A percentile compares a stretch with the other conserved stretches of the same genome.
Evolutionary conservation across 2,113 vertebrate genomes (phyloP).

Genomic region (Cyanoliseus patagonus): DNA sequence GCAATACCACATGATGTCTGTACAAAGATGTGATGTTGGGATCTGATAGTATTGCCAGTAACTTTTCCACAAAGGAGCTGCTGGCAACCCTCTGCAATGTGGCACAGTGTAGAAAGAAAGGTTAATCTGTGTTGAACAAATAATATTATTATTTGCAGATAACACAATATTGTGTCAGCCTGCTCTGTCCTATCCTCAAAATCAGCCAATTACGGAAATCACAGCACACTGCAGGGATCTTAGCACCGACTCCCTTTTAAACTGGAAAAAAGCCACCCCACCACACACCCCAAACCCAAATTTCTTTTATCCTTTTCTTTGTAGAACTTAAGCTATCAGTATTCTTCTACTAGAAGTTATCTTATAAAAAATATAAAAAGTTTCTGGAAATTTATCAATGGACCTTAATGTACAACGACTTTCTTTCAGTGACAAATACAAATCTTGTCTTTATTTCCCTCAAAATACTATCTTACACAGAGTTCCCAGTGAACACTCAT

Average conservation of each 20-base stretch:
- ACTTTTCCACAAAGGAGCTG: neutral
- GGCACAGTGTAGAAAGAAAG: neutral
- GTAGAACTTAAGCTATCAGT: neutral
- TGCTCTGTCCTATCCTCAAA: neutral
- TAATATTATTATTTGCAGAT: neutral
- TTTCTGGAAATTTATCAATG: neutral
- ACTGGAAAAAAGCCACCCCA: neutral
- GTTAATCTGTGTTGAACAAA: neutral
- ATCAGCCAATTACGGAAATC: neutral
- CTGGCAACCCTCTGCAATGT: neutral
- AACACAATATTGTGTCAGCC: neutral
- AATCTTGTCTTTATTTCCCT: neutral
- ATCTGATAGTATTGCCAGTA: neutral
- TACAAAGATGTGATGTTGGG: neutral
- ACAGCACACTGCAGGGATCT: neutral
- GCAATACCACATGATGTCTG: neutral
- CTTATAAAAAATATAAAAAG: neutral
- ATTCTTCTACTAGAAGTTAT: neutral
- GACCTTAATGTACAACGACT: neutral
- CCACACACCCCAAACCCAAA: neutral
- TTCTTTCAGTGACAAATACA: neutral
- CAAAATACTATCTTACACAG: neutral
- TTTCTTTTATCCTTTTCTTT: neutral
- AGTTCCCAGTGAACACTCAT: neutral
- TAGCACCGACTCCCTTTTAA: neutral